phyloP scores from a whole-genome alignment of 64 coral and sea anemone species.

The Dendronephthya gigantea region DNA sequence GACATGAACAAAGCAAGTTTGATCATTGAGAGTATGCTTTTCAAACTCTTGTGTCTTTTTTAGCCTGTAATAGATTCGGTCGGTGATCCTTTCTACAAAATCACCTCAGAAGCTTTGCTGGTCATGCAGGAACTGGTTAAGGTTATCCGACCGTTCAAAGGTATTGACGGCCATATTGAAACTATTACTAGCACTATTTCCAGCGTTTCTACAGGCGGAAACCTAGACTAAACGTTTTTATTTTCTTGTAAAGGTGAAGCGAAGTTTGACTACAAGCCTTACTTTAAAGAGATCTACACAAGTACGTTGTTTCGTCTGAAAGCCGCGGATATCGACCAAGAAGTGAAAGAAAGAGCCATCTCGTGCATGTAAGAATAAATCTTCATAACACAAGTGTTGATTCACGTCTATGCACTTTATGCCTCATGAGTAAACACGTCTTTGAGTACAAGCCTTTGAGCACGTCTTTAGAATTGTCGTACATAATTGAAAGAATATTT shows the following conservation, averaged over 20 bases:
- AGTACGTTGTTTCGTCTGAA: conserved; percentile 73
- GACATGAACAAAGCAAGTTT: too few relatives aligned
- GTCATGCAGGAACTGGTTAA: conserved; percentile 96
- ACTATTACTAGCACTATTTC: too few relatives aligned
- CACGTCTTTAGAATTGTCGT: too few relatives aligned
- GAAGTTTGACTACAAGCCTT: conserved; percentile 52
- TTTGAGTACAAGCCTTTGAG: not conserved
- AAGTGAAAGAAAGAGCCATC: conserved; percentile 97
- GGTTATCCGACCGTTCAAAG: conserved; percentile 72
- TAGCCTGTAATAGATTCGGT: conserved; percentile 80
- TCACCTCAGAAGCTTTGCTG: conserved; percentile 86
- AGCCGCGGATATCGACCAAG: conserved; percentile 95
- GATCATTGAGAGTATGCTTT: too few relatives aligned
- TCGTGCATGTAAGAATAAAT: conserved; percentile 83
- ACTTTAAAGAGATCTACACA: conserved; percentile 70
- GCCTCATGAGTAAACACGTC: too few relatives aligned
- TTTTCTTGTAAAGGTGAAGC: conserved; percentile 20
- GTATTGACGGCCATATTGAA: conserved; percentile 14
- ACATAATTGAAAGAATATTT: not conserved
- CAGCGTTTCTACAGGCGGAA: too few relatives aligned
- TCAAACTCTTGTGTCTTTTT: not conserved
- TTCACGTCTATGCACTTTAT: too few relatives aligned
- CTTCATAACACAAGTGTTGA: not conserved
- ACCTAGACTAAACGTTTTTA: too few relatives aligned
- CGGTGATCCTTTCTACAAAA: conserved; percentile 90